Percentiles rank a stretch among this genome's conserved stretches.
phyloP scores from a whole-genome alignment of 2,888 invertebrate genomes.

The Crocallis elinguaria region DNA sequence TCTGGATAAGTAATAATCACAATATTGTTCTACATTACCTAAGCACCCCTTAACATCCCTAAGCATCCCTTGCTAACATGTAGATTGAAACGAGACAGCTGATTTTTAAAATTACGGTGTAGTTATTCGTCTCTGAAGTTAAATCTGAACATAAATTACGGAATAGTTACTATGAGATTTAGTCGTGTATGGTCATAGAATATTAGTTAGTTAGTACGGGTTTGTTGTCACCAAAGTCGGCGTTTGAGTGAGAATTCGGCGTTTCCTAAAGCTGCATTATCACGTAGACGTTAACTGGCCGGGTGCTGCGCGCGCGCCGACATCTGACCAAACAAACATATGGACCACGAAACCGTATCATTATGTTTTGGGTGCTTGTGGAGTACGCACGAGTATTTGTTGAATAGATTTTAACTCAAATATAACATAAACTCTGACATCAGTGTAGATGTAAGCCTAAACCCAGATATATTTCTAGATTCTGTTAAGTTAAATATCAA shows the following conservation, averaged over 20 bases:
- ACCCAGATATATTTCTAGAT: background rate
- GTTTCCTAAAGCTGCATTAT: constrained; percentile 68
- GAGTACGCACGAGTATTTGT: no score
- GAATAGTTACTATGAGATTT: constrained; percentile 18
- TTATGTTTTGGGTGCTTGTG: constrained; percentile 30
- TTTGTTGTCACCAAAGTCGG: constrained; percentile 61
- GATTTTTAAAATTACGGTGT: background rate
- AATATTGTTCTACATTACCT: constrained; percentile 47
- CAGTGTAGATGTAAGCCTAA: background rate
- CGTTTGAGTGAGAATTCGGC: constrained; percentile 68
- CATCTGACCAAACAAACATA: constrained; percentile 61
- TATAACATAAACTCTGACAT: no score
- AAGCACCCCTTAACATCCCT: no score
- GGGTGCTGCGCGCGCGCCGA: constrained; percentile 60
- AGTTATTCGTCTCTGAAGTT: constrained; percentile 1
- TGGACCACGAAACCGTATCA: constrained; percentile 60
- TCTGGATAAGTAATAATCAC: constrained; percentile 44
- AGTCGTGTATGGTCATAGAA: constrained; percentile 19
- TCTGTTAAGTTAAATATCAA: constrained; percentile 21
- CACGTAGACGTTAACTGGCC: constrained; percentile 68
- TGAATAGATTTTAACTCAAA: no score
- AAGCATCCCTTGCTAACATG: background rate
- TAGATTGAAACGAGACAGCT: background rate
- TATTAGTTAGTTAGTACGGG: constrained; percentile 14
- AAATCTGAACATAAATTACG: background rate